Base-by-base conservation (phyloP, 2,888 invertebrate species). In the Pogonocherus hispidulus region DNA sequence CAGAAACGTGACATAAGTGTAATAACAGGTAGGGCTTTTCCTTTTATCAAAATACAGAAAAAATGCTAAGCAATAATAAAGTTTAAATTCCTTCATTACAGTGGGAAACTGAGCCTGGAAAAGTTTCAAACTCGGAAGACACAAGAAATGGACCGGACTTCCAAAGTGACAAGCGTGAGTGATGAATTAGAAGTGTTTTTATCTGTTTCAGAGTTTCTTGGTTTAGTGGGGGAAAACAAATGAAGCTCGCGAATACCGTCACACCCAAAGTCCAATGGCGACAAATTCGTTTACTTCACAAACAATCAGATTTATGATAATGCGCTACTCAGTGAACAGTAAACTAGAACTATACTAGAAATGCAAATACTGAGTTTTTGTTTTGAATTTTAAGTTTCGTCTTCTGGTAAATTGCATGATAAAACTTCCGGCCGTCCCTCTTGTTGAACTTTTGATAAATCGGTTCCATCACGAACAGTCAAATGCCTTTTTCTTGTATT, bases 131-230 rank as follows among this genome's bases (percentile, higher is more conserved):
- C 56, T 67, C 23, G 63, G 57, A 65, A 54, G 70, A 64, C 73
- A 66, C 73, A 75, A 77, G 77, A 78, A 78, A 78, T 78, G 76
- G 73, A 78, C 76, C 75, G 75, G 77, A 78, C 72, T 75, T 63
- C 70, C 66, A 64, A 63, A 77, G 71, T 76, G 80, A 78, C 79
- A 76, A 73, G 68, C 66, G 55, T 67, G 74, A 74, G 78, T 79
- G 79, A 80, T 80, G 80, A 79, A 80, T 79, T 77, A 77, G 77
- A 74, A 74, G 71, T 71, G 74, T 79, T 80, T 79, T 79, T 79
- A 76, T 75, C 76, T 69, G 69, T 75, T 74, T 75, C 70, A 54
- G 56, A 68, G 55, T 72, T 67, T 59, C 47, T 46, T 46, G 59
- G 14, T 59, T 32, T 35, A 59, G 59, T 47, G 47, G 59, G 64